Conservation (phyloP, 2,113 vertebrate genomes). For the human (Homo sapiens) region GRCh38 chr12:9168001-9168500, state of each 20-base stretch:
- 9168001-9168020: neutral
- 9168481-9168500: neutral
- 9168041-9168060: neutral
- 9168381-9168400: neutral
- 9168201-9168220: neutral
- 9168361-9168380: neutral
- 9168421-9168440: neutral
- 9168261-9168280: neutral
- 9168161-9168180: neutral
- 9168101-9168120: neutral
- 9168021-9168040: neutral
- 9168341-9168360: neutral
- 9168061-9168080: neutral
- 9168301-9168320: neutral
- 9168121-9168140: neutral
- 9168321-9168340: neutral
- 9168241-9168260: neutral
- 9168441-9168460: neutral
- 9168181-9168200: neutral
- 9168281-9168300: neutral
- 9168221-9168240: neutral
- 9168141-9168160: neutral
- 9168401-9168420: neutral
- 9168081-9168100: neutral
- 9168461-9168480: neutral